Conservation (phyloP, 2,797 vertebrate genomes). For the Gadopsis marmoratus region DNA sequence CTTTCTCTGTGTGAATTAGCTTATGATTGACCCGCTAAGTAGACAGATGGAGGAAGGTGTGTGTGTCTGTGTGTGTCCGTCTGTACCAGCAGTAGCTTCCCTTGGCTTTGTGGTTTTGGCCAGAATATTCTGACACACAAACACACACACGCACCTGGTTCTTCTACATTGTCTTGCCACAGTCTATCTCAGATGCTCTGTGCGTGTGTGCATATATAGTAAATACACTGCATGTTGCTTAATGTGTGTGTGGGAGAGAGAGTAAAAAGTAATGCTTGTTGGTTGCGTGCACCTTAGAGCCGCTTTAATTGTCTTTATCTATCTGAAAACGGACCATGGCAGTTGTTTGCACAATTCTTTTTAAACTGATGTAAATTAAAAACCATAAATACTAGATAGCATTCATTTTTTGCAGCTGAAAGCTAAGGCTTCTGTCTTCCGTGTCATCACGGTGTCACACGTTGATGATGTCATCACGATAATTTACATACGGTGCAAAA, state of each 20-base stretch:
- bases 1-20: conserved; percentile 59
- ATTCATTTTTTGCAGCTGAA: no score
- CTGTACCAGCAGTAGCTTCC: conserved; percentile 67
- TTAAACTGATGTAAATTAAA: no score
- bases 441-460: no score
- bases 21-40: conserved; percentile 73
- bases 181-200: conserved; percentile 15
- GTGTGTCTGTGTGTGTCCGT: conserved; percentile 62
- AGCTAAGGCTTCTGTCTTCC: no score
- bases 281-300: conserved; percentile 46
- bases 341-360: no score
- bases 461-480: no score
- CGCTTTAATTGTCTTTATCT: no score
- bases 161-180: conserved; percentile 14
- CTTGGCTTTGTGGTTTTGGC: conserved; percentile 69
- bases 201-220: conserved; percentile 26
- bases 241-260: conserved; percentile 21
- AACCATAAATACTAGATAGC: no score
- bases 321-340: no score
- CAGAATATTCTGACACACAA: conserved; percentile 32
- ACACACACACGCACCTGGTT: neutral
- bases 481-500: no score
- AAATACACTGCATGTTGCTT: conserved; percentile 17
- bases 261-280: conserved; percentile 35
- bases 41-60: conserved; percentile 77